Percentiles rank a stretch among this genome's conserved stretches.
Evolutionary conservation across 2,113 vertebrate species (phyloP).

Genomic region (Regulus satrapa): DNA sequence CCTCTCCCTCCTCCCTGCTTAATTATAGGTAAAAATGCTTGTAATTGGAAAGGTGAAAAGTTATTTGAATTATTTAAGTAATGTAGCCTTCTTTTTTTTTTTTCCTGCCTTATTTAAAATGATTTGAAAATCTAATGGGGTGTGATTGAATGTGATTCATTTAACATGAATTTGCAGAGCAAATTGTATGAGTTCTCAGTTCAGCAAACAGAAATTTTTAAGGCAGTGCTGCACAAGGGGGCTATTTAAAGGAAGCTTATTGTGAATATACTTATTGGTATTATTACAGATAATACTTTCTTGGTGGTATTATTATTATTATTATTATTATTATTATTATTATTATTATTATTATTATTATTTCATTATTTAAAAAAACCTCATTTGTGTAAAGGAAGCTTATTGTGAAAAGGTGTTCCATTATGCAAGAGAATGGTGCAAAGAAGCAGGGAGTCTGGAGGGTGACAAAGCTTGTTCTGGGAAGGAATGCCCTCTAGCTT

Average conservation of each 20-base stretch:
- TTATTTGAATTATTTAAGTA: background rate
- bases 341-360: too few species aligned
- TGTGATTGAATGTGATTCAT: background rate
- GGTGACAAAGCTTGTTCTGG: background rate
- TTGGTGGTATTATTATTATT: too few species aligned
- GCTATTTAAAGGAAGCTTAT: background rate
- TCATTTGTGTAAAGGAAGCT: background rate
- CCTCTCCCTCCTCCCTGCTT: background rate
- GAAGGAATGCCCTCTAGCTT: background rate
- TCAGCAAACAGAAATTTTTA: conserved; percentile 1
- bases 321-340: too few species aligned
- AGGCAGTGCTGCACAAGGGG: background rate
- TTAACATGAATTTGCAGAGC: background rate
- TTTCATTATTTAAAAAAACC: too few species aligned
- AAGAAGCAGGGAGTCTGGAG: background rate
- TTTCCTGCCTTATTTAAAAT: background rate
- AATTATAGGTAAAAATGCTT: background rate
- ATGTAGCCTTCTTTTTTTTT: background rate
- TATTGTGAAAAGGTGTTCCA: background rate
- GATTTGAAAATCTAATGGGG: background rate
- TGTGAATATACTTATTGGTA: background rate
- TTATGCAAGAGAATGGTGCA: background rate
- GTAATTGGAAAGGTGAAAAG: background rate
- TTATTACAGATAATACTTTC: too few species aligned
- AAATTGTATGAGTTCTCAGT: background rate